Conservation (phyloP, 2,888 invertebrate genomes). For the Pristionchus maxplancki region DNA sequence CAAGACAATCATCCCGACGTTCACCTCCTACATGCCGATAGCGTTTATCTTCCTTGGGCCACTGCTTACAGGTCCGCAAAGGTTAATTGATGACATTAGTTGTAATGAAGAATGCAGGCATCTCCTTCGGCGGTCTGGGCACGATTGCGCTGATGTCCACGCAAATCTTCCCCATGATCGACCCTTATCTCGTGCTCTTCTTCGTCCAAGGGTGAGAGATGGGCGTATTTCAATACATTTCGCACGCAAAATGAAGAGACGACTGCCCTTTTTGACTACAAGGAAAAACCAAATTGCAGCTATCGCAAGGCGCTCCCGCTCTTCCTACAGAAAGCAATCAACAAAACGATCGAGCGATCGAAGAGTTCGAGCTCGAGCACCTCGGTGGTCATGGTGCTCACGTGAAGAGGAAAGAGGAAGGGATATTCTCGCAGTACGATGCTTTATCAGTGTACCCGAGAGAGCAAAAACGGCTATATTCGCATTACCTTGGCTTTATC, state of each 20-base stretch:
- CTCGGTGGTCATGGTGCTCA: neutral
- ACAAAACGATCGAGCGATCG: neutral
- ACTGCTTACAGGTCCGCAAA: neutral
- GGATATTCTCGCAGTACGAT: too few species aligned
- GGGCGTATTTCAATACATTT: too few species aligned
- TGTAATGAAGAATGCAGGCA: neutral
- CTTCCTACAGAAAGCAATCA: neutral
- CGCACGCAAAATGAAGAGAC: too few species aligned
- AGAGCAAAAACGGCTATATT: too few species aligned
- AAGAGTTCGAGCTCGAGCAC: neutral
- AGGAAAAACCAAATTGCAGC: too few species aligned
- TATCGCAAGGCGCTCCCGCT: neutral
- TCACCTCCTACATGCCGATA: neutral
- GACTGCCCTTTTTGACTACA: too few species aligned
- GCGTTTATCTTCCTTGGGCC: neutral
- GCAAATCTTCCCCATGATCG: neutral
- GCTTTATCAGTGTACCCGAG: too few species aligned
- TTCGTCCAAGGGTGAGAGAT: neutral
- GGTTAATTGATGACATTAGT: neutral
- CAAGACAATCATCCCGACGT: neutral
- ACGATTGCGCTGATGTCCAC: neutral
- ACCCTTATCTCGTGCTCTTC: neutral
- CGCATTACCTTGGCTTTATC: too few species aligned
- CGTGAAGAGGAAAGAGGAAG: too few species aligned
- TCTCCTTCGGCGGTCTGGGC: neutral